These are phyloP conservation scores for Lithophane socia DNA, from an alignment of 2,888 invertebrate genomes.

Conservation along the genomic window DNA sequence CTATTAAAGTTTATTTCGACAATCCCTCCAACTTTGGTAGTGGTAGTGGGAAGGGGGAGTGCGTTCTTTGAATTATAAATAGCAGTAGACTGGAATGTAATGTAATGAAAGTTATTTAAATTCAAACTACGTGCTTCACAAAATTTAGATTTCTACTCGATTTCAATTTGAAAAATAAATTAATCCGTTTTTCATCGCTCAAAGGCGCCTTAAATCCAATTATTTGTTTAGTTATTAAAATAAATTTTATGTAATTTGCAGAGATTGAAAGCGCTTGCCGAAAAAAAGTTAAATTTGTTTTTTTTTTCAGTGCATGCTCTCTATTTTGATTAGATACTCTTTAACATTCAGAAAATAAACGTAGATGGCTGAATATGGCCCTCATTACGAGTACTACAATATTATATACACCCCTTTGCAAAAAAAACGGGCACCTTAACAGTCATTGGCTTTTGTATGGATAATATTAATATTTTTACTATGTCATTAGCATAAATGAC, in stretches of 20 bases:
- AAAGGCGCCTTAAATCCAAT: conserved; percentile 56
- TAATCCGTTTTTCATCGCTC: conserved; percentile 61
- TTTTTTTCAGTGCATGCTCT: conserved; percentile 12
- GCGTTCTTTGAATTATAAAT: conserved; percentile 60
- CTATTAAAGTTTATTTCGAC: conserved; percentile 11
- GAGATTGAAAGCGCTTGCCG: conserved; percentile 24
- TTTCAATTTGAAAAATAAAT: conserved; percentile 71
- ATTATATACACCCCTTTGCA: too few species aligned
- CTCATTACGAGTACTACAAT: not conserved
- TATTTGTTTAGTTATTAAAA: conserved; percentile 58
- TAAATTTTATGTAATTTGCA: conserved; percentile 33
- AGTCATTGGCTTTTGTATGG: too few species aligned
- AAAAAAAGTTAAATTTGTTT: conserved; percentile 22
- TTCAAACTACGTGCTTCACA: conserved; percentile 61
- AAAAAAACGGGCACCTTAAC: too few species aligned
- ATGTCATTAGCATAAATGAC: too few species aligned
- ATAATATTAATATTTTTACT: too few species aligned
- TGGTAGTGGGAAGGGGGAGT: not conserved
- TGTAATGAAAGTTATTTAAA: conserved; percentile 62
- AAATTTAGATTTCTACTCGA: conserved; percentile 52
- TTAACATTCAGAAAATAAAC: not conserved
- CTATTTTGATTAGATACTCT: conserved; percentile 4
- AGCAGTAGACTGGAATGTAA: conserved; percentile 34
- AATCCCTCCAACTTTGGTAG: conserved; percentile 6
- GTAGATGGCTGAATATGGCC: not conserved